Evolutionary conservation across 1,140 invertebrate species (phyloP).

Genomic region (Leptonema lineaticorne): DNA sequence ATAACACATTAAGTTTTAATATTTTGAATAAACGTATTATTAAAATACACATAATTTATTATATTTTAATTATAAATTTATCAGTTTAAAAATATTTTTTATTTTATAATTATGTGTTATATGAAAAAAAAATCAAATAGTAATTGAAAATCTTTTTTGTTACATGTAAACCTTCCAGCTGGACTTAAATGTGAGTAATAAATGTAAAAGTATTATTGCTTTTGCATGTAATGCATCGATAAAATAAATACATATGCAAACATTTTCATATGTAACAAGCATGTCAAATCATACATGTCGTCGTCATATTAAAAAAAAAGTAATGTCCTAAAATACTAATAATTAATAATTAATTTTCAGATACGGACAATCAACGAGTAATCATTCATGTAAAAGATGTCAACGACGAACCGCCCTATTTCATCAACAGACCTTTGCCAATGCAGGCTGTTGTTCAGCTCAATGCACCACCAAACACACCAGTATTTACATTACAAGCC

Average conservation of each 20-base stretch:
- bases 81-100: not conserved
- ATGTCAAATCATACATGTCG: no score
- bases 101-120: not conserved
- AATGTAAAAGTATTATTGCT: no score
- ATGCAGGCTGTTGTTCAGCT: slow-evolving; percentile 95
- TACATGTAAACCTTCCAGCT: slow-evolving; percentile 35
- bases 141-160: slow-evolving; percentile 11
- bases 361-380: slow-evolving; percentile 91
- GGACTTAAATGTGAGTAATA: slow-evolving; percentile 43
- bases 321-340: not conserved
- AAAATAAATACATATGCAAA: no score
- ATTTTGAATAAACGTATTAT: no score
- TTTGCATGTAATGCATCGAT: no score
- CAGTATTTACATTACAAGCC: slow-evolving; percentile 95
- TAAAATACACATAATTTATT: no score
- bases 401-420: slow-evolving; percentile 94
- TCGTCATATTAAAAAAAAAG: not conserved
- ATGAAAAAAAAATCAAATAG: not conserved
- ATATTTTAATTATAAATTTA: not conserved
- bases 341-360: slow-evolving; percentile 57
- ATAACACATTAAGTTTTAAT: no score
- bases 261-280: no score
- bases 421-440: slow-evolving; percentile 92
- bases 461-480: slow-evolving; percentile 91
- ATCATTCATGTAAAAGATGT: slow-evolving; percentile 94